phyloP scores from a whole-genome alignment of 2,797 vertebrate species.

The Tenualosa thibaudeaui region DNA sequence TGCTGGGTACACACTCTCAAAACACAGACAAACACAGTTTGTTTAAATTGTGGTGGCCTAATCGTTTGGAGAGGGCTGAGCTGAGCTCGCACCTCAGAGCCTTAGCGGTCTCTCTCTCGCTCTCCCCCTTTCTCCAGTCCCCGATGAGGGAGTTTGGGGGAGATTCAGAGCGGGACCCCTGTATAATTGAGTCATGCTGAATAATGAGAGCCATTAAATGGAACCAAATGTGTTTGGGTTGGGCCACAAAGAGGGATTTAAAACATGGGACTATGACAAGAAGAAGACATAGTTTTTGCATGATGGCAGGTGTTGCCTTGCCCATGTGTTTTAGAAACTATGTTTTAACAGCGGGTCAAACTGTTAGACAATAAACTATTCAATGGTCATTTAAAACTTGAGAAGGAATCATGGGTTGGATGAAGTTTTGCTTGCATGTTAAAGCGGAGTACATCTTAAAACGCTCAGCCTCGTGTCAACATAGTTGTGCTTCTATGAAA shows the following conservation, averaged over 20 bases:
- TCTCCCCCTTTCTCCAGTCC: background rate
- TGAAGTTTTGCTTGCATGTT: background rate
- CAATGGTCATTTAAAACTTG: background rate
- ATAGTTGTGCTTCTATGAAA: background rate
- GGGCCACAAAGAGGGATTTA: constrained; percentile 42
- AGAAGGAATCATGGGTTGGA: background rate
- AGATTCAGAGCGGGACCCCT: constrained; percentile 29
- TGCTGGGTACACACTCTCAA: too few species aligned
- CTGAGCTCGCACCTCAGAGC: background rate
- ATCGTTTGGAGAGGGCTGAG: background rate
- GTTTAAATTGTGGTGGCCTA: background rate
- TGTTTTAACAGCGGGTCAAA: background rate
- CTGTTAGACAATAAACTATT: background rate
- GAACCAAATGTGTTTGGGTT: constrained; percentile 65
- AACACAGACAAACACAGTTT: background rate
- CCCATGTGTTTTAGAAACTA: constrained; percentile 18
- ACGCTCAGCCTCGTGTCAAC: background rate
- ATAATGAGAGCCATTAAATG: constrained; percentile 52
- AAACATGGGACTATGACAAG: constrained; percentile 5
- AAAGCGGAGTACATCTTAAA: background rate
- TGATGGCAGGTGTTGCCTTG: constrained; percentile 39
- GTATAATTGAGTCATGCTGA: constrained; percentile 37
- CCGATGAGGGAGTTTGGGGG: constrained; percentile 28
- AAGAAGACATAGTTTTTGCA: constrained; percentile 37
- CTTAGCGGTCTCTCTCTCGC: constrained; percentile 34